Evolutionary conservation across 23 tunicate species (phyloP), one percentile per base, ranked within the genome.

Genomic region (Halocynthia roretzi): DNA sequence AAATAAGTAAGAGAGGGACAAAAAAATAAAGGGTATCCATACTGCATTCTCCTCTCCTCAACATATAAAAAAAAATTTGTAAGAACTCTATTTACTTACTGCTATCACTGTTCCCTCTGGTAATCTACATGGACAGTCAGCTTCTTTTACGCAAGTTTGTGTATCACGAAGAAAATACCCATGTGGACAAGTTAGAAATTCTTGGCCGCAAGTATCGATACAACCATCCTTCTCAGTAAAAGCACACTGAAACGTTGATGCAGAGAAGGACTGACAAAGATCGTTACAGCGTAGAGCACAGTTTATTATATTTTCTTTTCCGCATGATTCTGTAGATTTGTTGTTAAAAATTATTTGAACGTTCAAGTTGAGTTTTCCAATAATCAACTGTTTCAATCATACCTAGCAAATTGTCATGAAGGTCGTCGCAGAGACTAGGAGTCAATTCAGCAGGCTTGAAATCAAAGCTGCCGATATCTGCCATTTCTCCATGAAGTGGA

Each of bases 141-240:
- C 78, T 19, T 87, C 86, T 70, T 94, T 71, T 18, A 96, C 83
- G 68, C 99, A 96, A 7, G 99, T 96, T 14, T 89, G 82, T 7
- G 91, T 78, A 63, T 96, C 99, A 51, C 84, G 77, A 15, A 96
- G 87, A 50, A 90, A 88, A 65, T 96, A 90, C 79, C 95, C 95
- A 50, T 82, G 74, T 1, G 99, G 96, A 76, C 99, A 96, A 0
- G 91, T 84, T 7, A 83, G 85, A 55, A 82, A 85, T 14, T 96
- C 89, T 70, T 96, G 96, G 0, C 96, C 99, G 55, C 99, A 96
- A 18, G 96, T 85, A 69, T 96, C 99, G 75, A 96, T 92, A 51
- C 99, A 96, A 7, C 82, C 92, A 17, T 79, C 83, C 23, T 72
- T 12, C 51, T 79, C 70, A 6, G 95, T 85, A 55, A 57, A 70